Evolutionary conservation across 2,797 vertebrate species (phyloP), one percentile per base, ranked within the genome.

Genomic region (Chelon auratus): DNA sequence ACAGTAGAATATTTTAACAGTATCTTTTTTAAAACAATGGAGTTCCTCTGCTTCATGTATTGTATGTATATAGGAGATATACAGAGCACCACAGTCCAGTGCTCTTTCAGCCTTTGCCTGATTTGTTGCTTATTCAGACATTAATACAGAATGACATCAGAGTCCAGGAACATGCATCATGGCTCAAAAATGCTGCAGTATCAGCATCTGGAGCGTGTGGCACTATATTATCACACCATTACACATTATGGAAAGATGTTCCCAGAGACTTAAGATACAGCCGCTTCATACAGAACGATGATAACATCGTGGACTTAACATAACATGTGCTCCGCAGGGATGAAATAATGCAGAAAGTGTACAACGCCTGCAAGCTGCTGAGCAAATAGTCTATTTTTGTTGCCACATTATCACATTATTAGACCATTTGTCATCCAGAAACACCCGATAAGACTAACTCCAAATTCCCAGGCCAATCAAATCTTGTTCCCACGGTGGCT

Each of bases 121-220:
- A 70, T 65, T 71, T 48, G 58, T 48, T 72, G 57, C 80, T 81
- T 73, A 18, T 59, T 79, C 51, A 87, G 87, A 91, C 81, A 85
- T 91, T 89, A 77, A 88, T 83, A 10, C 75, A 87, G 71, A 52
- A 68, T 81, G 83, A 87, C 70, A 78, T 83, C 78, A 82, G 65
- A 57, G 62, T 57, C 54, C 63, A 76, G 69, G 30, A 82, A 68
- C 70, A 61, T 20, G 64, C 72, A 64, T 83, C 78, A 80, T 55
- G 67, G 43, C 74, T 75, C 62, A 77, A 59, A 75, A 61, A 71
- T 61, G 78, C 57, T 66, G 70, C 76, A 50, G 52, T 87, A 85
- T 90, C 82, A 78, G 78, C 68, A 56, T 47, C 36, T 68, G 63
- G 51, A 54, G 68, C 55, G 67, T 42, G 65, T 58, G 45, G 56